These are phyloP conservation scores for Sphaerodactylus townsendi DNA, from an alignment of 2,113 vertebrate species.

Conservation along the genomic window DNA sequence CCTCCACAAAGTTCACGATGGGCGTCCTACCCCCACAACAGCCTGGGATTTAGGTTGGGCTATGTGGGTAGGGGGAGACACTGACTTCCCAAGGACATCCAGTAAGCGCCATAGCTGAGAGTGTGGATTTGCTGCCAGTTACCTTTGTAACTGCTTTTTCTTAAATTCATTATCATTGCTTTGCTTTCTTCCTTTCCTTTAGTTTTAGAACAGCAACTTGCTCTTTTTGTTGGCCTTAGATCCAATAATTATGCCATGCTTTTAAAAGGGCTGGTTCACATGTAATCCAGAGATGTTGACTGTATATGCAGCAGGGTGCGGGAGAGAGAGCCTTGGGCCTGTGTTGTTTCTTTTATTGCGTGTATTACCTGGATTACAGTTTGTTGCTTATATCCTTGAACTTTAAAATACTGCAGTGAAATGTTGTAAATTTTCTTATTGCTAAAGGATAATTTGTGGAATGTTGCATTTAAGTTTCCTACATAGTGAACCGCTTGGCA, in stretches of 20 bases:
- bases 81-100: no score
- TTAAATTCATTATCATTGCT: background rate
- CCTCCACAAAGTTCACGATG: no score
- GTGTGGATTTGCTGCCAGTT: no score
- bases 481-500: background rate
- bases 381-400: background rate
- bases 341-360: background rate
- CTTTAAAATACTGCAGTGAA: background rate
- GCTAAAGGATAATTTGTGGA: background rate
- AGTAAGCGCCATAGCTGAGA: no score
- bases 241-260: background rate
- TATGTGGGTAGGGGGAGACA: no score
- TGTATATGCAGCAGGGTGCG: background rate
- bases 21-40: no score
- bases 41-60: no score
- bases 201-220: background rate
- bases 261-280: no score
- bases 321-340: background rate
- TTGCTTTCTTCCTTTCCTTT: background rate
- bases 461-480: background rate
- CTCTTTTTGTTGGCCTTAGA: background rate
- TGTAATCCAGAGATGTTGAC: background rate
- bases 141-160: background rate
- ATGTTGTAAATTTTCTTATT: constrained; percentile 7
- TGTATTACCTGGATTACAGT: background rate